Base-by-base conservation (phyloP, 2,888 invertebrate genomes). In the Brenthis ino region DNA sequence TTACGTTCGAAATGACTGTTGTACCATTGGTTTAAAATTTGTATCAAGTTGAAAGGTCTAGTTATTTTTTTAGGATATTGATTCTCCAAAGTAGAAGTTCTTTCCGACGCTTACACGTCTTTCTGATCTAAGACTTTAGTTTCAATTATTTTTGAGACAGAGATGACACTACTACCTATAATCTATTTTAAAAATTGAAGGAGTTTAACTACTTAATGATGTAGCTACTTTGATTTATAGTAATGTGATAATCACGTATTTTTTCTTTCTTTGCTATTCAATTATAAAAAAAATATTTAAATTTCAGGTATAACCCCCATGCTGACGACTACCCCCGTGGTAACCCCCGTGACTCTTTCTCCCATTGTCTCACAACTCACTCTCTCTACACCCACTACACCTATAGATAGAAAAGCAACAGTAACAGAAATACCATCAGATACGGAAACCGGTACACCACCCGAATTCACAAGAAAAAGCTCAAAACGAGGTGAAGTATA, bases 331-430 rank as follows among this genome's bases (percentile, higher is more conserved):
- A 89, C 93, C 57, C 91, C 94, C 1, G 85, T 92, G 53, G 93
- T 93, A 12, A 88, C 93, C 56, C 91, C 94, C 1, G 85, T 92
- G 63, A 91, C 94, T 1, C 78, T 94, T 53, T 90, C 94, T 1
- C 94, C 95, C 0, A 94, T 95, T 79, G 94, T 95, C 73, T 93
- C 95, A 2, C 95, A 95, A 80, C 83, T 95, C 47, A 93, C 94
- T 0, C 57, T 88, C 89, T 93, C 93, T 0, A 88, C 93, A 33
- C 93, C 94, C 48, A 89, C 94, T n/a, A 85, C 85, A 11, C 88
- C 90, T 8, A 81, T 84, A 33, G 87, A 88, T 67, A 78, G 87
- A 50, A 80, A 83, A 33, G 82, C 86, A 14, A 85, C 84, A 0
- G 76, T 86, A 55, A 87, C 85, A 14, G 79, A 79, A 53, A 75